Conservation (phyloP, 2,888 invertebrate genomes). For the Hyposoter didymator region DNA sequence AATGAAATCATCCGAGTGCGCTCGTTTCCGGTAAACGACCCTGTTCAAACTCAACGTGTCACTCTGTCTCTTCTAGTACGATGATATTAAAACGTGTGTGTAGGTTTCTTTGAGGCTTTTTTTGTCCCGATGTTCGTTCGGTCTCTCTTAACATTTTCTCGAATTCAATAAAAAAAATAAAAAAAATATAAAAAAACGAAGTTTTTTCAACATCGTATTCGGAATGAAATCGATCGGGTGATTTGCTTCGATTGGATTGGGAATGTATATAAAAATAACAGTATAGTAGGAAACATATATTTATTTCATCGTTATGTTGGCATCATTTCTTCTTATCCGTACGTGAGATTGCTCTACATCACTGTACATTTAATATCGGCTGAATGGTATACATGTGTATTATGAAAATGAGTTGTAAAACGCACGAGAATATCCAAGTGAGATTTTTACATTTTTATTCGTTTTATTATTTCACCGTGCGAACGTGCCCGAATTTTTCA, state of each 20-base stretch:
- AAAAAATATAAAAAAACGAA: background rate
- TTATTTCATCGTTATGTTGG: conserved; percentile 78
- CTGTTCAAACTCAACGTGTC: conserved; percentile 55
- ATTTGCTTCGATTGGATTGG: conserved; percentile 53
- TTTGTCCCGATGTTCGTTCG: conserved; percentile 2
- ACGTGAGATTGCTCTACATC: conserved; percentile 74
- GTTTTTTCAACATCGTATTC: too few species aligned
- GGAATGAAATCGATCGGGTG: too few species aligned
- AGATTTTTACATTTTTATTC: conserved; percentile 31
- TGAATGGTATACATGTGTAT: conserved; percentile 45
- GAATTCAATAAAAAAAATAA: background rate
- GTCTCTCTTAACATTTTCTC: background rate
- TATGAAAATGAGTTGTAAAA: conserved; percentile 31
- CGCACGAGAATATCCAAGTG: conserved; percentile 41
- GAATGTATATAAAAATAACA: conserved; percentile 41
- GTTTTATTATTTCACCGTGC: conserved; percentile 33
- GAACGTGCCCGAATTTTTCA: conserved; percentile 55
- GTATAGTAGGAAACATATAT: conserved; percentile 79
- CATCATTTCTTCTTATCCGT: conserved; percentile 73
- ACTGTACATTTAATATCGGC: conserved; percentile 63
- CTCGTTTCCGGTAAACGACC: conserved; percentile 57
- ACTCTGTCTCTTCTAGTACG: conserved; percentile 50
- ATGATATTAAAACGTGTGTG: conserved; percentile 41
- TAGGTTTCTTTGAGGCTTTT: conserved; percentile 31
- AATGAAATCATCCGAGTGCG: conserved; percentile 59